A percentile compares a stretch with the other conserved stretches of the same genome.
Conservation (phyloP, 2,888 invertebrate species). For the Melinaea marsaeus region DNA sequence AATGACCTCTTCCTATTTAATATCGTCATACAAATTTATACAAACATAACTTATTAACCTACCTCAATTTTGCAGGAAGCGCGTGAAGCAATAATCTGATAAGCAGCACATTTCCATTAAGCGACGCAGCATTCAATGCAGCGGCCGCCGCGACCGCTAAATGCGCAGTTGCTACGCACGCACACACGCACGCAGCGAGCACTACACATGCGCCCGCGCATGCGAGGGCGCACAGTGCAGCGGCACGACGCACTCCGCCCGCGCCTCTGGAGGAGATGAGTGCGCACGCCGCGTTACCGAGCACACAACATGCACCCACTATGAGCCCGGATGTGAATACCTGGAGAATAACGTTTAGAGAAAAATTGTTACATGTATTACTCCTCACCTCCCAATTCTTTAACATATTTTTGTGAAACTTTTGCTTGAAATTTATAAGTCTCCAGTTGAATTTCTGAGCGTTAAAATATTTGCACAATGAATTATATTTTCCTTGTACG, state of each 20-base stretch:
- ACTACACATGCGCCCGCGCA: slow-evolving; percentile 60
- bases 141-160: slow-evolving; percentile 65
- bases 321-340: slow-evolving; percentile 67
- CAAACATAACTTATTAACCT: slow-evolving; percentile 3
- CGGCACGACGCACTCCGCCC: slow-evolving; percentile 57
- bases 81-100: slow-evolving; percentile 61
- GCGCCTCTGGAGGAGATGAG: slow-evolving; percentile 59
- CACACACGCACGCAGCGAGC: slow-evolving; percentile 61
- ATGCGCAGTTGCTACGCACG: slow-evolving; percentile 50
- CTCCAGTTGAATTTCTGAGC: too few relatives aligned
- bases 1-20: too few relatives aligned
- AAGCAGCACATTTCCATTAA: slow-evolving; percentile 67
- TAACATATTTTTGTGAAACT: neutral
- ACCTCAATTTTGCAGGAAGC: slow-evolving; percentile 68
- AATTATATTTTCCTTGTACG: too few relatives aligned
- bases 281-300: slow-evolving; percentile 64
- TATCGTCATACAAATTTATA: too few relatives aligned
- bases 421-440: too few relatives aligned
- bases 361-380: neutral
- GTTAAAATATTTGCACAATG: too few relatives aligned
- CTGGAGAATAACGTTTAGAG: slow-evolving; percentile 37
- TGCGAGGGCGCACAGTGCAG: slow-evolving; percentile 58
- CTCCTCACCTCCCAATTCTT: neutral
- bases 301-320: slow-evolving; percentile 65
- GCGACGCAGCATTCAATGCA: slow-evolving; percentile 62